Base-by-base conservation (phyloP, 2,888 invertebrate species). In the Drymonia ruficornis region DNA sequence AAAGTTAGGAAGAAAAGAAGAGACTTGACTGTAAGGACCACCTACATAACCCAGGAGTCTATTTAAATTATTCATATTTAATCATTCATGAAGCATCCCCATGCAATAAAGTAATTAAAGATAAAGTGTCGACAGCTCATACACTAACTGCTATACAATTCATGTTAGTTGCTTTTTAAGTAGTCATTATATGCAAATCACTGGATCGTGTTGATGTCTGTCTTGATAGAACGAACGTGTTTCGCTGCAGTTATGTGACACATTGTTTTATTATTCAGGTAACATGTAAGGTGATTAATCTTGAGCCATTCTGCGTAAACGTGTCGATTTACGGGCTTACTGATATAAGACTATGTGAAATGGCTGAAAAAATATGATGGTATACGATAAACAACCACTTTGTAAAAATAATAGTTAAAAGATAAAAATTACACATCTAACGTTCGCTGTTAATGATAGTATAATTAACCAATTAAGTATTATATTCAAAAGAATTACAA, bases 111-210 rank as follows among this genome's bases (percentile, higher is more conserved):
- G 83, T 72, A 78, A 84, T 85, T 84, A 81, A 70, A 76, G 74
- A 79, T 81, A 76, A 79, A 72, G 77, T 76, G 86, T 83, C 85
- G 86, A 86, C 86, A 84, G 81, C 80, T 77, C 70, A 18, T 34
- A 34, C 34, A 13, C 63, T 80, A 78, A 80, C 79, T 74, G 78
- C 60, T 69, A 74, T 74, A 78, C 81, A 80, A 81, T 80, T 80
- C 80, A 83, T 76, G 78, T 80, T 81, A 81, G 81, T 79, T 74
- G 81, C 77, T 83, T 87, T 86, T 81, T 83, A 86, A 86, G 84
- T 81, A 87, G 87, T 84, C 83, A 87, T 87, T 87, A 86, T 87
- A 87, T 87, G 87, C 81, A 84, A 87, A 88, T 86, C 67, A 80
- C 79, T 65, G 76, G 72, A 78, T 81, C 83, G 82, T 84, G 85